A percentile compares a stretch with the other conserved stretches of the same genome.
phyloP scores from a whole-genome alignment of 2,797 vertebrate species.

The Gadopsis bispinosus region DNA sequence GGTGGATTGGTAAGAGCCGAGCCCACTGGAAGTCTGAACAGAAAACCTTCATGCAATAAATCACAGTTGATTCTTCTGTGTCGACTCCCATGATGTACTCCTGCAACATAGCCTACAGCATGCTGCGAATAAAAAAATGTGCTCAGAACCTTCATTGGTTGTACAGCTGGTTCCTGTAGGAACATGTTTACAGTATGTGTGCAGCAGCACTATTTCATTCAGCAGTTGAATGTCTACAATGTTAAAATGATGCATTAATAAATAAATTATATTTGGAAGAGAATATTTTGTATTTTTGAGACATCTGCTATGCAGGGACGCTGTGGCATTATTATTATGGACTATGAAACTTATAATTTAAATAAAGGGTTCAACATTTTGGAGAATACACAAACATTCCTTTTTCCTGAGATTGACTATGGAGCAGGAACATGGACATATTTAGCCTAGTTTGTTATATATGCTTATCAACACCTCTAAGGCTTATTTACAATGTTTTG shows the following conservation, averaged over 20 bases:
- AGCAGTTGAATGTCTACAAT: neutral
- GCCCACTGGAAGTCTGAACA: constrained; percentile 22
- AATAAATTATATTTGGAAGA: constrained; percentile 23
- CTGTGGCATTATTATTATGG: neutral
- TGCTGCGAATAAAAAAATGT: constrained; percentile 7
- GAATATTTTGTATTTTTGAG: neutral
- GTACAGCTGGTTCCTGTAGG: constrained; percentile 1
- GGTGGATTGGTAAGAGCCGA: constrained; percentile 38
- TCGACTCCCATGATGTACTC: constrained; percentile 34
- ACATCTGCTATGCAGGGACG: constrained; percentile 6
- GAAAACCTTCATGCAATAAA: constrained; percentile 47
- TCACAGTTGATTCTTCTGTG: constrained; percentile 39
- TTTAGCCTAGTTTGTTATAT: neutral
- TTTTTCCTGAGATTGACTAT: neutral
- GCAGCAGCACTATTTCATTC: constrained; percentile 15
- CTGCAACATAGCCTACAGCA: constrained; percentile 27
- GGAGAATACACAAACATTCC: neutral
- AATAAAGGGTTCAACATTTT: neutral
- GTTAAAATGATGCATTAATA: constrained; percentile 15
- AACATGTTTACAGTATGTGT: constrained; percentile 3
- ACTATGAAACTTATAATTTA: neutral
- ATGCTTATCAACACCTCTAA: neutral
- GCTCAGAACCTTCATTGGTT: neutral
- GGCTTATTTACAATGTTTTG: no score
- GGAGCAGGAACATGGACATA: neutral